Base-by-base conservation (phyloP, 2,888 invertebrate genomes). In the Saturnia pavonia region DNA sequence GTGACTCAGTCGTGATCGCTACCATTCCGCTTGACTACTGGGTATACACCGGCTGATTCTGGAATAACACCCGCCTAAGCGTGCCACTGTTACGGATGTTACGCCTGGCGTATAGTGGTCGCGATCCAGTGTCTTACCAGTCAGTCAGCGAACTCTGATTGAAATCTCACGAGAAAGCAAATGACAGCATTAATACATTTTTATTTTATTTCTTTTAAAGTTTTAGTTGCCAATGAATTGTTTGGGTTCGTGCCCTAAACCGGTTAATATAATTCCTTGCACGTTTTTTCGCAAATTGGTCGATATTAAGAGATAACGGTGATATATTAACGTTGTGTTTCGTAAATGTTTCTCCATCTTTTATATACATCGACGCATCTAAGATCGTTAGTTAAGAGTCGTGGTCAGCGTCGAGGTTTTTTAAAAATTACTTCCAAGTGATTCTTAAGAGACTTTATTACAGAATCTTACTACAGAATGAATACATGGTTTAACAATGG, bases 201-300 rank as follows among this genome's bases (percentile, higher is more conserved):
- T 22, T 22, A 54, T 22, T 43, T 27, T 63, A 63, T 34, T 63
- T 34, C 63, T 8, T 7, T 16, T 1, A 16, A 14, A 19, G 16
- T 63, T 63, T 63, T 63, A 34, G 14, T 63, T 63, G 8, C 9
- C 7, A 34, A 63, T 63, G 14, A 12, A 34, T 63, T 63, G 14
- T n/a, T 22, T 43, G 45, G 22, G 22, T 22, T 8, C 22, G 9
- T 3, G 34, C 25, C 27, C 19, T 48, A 19, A n/a, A 16, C 16
- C 43, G 42, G 63, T 16, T 71, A 45, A 72, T 60, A 71, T 68
- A 72, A 70, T 71, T 60, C 54, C 68, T 54, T 74, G 72, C 80
- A 76, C 79, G 78, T 82, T 83, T 79, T 76, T 79, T 74, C 74
- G 76, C 76, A 81, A 85, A 86, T 84, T 84, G 84, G 81, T 77